Evolutionary conservation across 1,140 invertebrate genomes (phyloP).

Genomic region (Drosophila kurseongensis): DNA sequence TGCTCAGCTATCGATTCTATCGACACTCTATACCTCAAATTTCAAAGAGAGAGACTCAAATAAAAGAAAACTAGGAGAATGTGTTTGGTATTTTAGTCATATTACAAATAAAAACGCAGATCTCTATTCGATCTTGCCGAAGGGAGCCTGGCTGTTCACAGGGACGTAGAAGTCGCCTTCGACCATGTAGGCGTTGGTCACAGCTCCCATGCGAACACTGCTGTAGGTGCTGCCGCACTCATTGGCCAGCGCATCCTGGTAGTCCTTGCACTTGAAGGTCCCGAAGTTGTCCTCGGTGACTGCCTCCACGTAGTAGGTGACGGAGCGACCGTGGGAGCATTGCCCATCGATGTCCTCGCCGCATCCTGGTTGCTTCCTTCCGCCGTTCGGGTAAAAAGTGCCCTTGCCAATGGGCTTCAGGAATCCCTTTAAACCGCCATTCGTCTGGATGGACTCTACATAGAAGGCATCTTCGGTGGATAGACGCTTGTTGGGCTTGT

Average conservation of each 20-base stretch:
- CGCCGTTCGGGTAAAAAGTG: conserved; percentile 86
- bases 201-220: conserved; percentile 81
- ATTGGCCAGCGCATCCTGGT: conserved; percentile 60
- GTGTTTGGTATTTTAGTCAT: too few relatives aligned
- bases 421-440: conserved; percentile 85
- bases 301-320: conserved; percentile 86
- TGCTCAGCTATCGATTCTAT: too few relatives aligned
- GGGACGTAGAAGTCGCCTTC: conserved; percentile 74
- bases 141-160: conserved; percentile 68
- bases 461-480: conserved; percentile 80
- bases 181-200: conserved; percentile 74
- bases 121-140: conserved; percentile 78
- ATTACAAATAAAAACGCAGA: neutral
- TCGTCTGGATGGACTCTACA: conserved; percentile 86
- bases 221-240: conserved; percentile 68
- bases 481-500: conserved; percentile 70
- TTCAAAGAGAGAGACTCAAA: neutral
- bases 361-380: conserved; percentile 86
- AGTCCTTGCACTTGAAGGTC: conserved; percentile 54
- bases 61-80: neutral
- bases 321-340: conserved; percentile 85
- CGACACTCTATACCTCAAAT: too few relatives aligned
- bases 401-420: conserved; percentile 84
- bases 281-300: conserved; percentile 61
- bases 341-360: conserved; percentile 57